Conservation (phyloP, 2,888 invertebrate species). For the Acanthosepion esculentum region DNA sequence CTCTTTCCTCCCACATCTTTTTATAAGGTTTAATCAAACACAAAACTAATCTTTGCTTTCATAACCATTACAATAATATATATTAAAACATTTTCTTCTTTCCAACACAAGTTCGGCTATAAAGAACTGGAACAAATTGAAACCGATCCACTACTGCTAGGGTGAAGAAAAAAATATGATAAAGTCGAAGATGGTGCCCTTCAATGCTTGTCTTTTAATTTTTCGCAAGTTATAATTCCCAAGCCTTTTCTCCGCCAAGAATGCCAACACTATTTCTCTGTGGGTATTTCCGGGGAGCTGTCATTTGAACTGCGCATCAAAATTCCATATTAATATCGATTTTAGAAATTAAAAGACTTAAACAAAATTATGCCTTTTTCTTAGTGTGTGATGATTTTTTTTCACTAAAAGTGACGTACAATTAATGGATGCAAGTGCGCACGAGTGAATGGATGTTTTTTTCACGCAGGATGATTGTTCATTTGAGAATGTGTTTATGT, state of each 20-base stretch:
- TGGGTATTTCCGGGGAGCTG: neutral
- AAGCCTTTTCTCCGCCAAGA: neutral
- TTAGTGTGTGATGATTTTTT: neutral
- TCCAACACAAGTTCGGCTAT: neutral
- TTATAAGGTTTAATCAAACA: neutral
- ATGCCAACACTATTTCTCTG: neutral
- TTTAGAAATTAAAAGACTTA: neutral
- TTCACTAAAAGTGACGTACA: neutral
- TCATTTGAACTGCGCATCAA: neutral
- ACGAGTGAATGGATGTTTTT: neutral
- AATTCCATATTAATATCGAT: conserved; percentile 15
- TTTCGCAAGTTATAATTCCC: neutral
- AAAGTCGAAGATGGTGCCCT: neutral
- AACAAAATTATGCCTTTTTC: neutral
- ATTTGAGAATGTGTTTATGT: neutral
- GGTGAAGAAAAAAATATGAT: neutral
- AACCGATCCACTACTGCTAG: neutral
- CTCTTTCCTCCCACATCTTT: neutral
- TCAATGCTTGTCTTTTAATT: neutral
- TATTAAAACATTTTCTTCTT: too few species aligned
- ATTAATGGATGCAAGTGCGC: neutral
- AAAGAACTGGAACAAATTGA: neutral
- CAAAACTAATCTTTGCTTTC: neutral
- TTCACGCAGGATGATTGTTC: neutral
- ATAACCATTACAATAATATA: neutral